Base-by-base conservation (phyloP, 2,113 vertebrate genomes). In the Gallinago media region DNA sequence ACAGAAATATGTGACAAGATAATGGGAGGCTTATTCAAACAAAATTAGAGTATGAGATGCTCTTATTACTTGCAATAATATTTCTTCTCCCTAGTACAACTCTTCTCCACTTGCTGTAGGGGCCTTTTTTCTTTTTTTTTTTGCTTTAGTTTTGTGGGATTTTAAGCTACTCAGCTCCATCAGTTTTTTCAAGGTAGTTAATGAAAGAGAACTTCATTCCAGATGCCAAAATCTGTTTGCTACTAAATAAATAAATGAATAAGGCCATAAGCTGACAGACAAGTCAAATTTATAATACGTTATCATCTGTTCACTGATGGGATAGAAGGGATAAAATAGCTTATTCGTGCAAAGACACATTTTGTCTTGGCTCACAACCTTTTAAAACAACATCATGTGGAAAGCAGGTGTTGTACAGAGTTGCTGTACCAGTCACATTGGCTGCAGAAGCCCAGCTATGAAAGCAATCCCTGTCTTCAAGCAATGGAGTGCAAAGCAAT, bases 221-320 rank as follows among this genome's bases (percentile, higher is more conserved):
- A 92, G 91, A 94, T 88, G 84, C 44, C 70, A 72, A 92, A 96
- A 96, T 82, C 83, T 92, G 90, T 76, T 93, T 96, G 34, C 58
- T 79, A 65, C 71, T 73, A 96, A 95, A 92, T 84, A 97, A 97
- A 92, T 76, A 96, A 97, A 87, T 78, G 47, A 91, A 81, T 62
- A 82, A 76, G 46, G 78, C 58, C 71, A 78, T 68, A 75, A 87
- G 44, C 65, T 91, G 55, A 82, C 44, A 95, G 91, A 94, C 36
- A 55, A 94, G 61, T 95, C 82, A 89, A 92, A 93, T 92, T 94
- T 89, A 78, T 80, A 84, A 89, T 55, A 58, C 22, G 27, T 70
- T 89, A 59, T 80, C 81, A 90, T 73, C 79, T 85, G 36, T 81
- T 95, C 58, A 54, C 49, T 59, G 76, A 85, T 90, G 40, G 44